Percentiles rank a stretch among this genome's conserved stretches.
Conservation (phyloP, 2,888 invertebrate genomes). For the Hirtodrosophila alboralis region DNA sequence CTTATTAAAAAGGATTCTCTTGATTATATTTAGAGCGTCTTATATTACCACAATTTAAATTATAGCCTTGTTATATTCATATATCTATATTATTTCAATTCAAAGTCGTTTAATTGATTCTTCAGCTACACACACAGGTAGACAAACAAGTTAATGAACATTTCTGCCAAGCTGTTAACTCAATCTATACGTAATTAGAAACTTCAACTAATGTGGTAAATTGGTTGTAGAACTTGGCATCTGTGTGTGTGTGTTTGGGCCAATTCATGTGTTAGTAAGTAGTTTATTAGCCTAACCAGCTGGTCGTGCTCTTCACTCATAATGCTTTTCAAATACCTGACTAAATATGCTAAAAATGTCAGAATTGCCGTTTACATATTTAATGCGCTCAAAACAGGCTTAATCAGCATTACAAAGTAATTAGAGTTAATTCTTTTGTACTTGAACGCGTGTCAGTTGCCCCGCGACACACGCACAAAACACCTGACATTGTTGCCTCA, state of each 20-base stretch:
- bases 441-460: slow-evolving; percentile 47
- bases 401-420: slow-evolving; percentile 80
- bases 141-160: too few relatives aligned
- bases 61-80: too few relatives aligned
- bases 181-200: too few relatives aligned
- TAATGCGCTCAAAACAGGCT: slow-evolving; percentile 70
- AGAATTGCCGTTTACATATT: slow-evolving; percentile 69
- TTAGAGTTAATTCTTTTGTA: slow-evolving; percentile 77
- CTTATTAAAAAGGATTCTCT: too few relatives aligned
- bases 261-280: neutral
- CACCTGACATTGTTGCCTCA: slow-evolving; percentile 18
- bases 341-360: slow-evolving; percentile 65
- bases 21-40: too few relatives aligned
- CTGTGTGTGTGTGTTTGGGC: too few relatives aligned
- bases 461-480: slow-evolving; percentile 1
- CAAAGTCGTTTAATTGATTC: too few relatives aligned
- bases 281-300: neutral
- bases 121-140: too few relatives aligned
- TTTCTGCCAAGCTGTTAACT: neutral
- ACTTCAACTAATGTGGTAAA: too few relatives aligned
- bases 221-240: slow-evolving; percentile 1
- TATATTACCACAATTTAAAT: too few relatives aligned
- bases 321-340: slow-evolving; percentile 3
- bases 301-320: neutral
- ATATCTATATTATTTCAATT: too few relatives aligned